phyloP scores from a whole-genome alignment of 2,113 vertebrate genomes.

The Ramphastos sulfuratus region DNA sequence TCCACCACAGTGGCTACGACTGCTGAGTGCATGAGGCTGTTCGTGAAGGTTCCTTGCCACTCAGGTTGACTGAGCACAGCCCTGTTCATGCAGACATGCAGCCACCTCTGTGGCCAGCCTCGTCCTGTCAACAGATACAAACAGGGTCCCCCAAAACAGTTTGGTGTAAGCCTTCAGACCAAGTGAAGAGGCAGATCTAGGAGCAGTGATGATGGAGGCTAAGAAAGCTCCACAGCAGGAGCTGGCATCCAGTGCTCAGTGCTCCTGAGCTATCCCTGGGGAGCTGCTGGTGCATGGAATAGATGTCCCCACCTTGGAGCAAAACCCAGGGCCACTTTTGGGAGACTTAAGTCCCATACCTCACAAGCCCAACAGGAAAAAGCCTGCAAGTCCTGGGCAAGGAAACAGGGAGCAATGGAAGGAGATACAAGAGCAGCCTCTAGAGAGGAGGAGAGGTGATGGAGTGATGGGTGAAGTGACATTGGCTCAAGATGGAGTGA shows the following conservation, averaged over 20 bases:
- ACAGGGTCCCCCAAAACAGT: neutral
- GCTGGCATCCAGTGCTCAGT: accelerated
- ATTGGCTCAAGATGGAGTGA: neutral
- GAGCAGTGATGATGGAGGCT: neutral
- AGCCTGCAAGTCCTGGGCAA: neutral
- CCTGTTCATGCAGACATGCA: accelerated
- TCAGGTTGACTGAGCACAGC: neutral
- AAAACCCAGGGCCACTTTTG: neutral
- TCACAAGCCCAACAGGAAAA: neutral
- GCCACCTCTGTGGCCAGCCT: neutral
- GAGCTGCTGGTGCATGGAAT: accelerated
- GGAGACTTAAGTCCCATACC: neutral
- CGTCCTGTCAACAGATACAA: neutral
- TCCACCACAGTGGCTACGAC: accelerated
- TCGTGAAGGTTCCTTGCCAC: neutral
- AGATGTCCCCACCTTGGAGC: neutral
- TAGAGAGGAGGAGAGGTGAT: neutral
- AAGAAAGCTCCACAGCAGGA: neutral
- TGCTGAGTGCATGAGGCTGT: accelerated
- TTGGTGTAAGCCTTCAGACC: neutral
- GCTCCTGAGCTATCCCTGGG: neutral
- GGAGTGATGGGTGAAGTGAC: neutral
- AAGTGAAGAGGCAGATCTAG: neutral
- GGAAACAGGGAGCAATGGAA: neutral
- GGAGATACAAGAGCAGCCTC: neutral